Evolutionary conservation across 2,113 vertebrate species (phyloP), one percentile per base, ranked within the genome.

Genomic region (Plestiodon gilberti): DNA sequence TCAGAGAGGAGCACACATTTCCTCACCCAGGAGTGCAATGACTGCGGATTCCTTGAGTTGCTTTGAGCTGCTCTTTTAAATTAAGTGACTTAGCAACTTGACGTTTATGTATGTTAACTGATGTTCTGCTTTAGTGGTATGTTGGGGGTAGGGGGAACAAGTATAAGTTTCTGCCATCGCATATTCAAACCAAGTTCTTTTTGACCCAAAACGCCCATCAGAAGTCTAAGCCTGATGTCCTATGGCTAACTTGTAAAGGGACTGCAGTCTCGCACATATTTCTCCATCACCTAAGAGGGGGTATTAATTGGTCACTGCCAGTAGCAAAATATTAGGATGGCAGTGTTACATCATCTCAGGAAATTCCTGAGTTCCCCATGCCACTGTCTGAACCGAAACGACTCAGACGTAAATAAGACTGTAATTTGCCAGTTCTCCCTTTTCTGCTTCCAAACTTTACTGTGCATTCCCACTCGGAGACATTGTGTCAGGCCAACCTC

Each of bases 361-460:
- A 62, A 74, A 74, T 74, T 52, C 59, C 59, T 81, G 40, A 81
- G 15, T 62, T 81, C 84, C 30, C 48, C 38, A 80, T 48, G 69
- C 40, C 52, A 59, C 76, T 79, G 28, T 86, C 52, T 79, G 71
- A 85, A 70, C 28, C 0, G 28, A 82, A 0, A 18, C 0, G 70
- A 91, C 6, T 18, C n/a, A 78, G 67, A 73, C 40, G 11, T 64
- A 83, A 92, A 77, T 89, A 75, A 89, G 83, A 77, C 69, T 88
- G 89, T 89, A 86, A 81, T 81, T 90, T 94, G 93, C 89, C 88
- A 84, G 14, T 79, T 22, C 0, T 0, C 0, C 0, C 61, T 85
- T 87, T 88, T 87, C 1, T 0, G 57, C 85, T 43, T 91, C 90
- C 91, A 92, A 92, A 83, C n/a, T 8, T 75, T 74, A 81, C 22